Conservation (phyloP, 2,888 invertebrate species). For the Dromius quadrimaculatus region DNA sequence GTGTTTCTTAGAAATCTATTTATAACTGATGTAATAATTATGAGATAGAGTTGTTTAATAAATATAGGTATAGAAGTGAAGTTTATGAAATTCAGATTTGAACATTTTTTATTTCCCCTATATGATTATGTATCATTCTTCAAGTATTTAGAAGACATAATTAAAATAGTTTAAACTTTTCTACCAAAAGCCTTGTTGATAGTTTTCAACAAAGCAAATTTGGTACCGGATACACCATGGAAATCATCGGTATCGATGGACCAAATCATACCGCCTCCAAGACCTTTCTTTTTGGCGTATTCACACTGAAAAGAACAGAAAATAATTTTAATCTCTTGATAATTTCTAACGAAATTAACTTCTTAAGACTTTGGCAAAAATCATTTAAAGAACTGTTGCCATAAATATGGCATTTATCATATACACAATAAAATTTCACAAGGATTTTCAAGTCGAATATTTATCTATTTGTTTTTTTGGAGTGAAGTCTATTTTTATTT, state of each 20-base stretch:
- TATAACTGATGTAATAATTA: too few relatives aligned
- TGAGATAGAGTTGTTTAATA: too few relatives aligned
- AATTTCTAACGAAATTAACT: too few relatives aligned
- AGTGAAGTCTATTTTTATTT: too few relatives aligned
- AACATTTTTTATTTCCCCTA: neutral
- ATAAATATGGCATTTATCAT: too few relatives aligned
- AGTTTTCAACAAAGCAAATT: slow-evolving; percentile 1
- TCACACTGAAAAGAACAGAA: slow-evolving; percentile 56
- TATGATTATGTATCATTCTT: neutral
- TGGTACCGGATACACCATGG: slow-evolving; percentile 55
- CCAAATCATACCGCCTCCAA: slow-evolving; percentile 67
- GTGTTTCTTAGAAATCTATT: too few relatives aligned
- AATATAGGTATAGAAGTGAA: neutral
- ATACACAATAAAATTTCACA: too few relatives aligned
- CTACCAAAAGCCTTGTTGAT: slow-evolving; percentile 37
- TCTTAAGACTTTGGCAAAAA: too few relatives aligned
- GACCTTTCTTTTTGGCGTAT: slow-evolving; percentile 58
- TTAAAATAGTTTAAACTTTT: neutral
- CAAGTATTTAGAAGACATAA: neutral
- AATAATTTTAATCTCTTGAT: too few relatives aligned
- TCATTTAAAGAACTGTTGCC: too few relatives aligned
- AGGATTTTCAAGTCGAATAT: too few relatives aligned
- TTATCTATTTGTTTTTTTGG: too few relatives aligned
- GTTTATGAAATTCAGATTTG: neutral
- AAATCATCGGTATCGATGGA: slow-evolving; percentile 67